Base-by-base conservation (phyloP, 2,113 vertebrate species). In the Sylvilagus bachmani region DNA sequence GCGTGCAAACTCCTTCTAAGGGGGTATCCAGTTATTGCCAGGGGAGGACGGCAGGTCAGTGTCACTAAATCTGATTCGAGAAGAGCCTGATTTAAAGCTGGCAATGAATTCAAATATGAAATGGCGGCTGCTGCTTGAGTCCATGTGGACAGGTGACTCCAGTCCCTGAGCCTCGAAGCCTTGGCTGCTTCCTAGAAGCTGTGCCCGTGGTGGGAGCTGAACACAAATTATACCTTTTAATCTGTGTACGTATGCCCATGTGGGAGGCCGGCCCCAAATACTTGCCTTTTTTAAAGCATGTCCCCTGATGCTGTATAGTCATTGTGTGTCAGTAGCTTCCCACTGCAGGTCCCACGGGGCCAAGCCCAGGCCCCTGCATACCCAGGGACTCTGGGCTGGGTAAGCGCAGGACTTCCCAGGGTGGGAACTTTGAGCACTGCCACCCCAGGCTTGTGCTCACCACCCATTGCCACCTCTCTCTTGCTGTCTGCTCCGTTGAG, bases 341-440 rank as follows among this genome's bases (percentile, higher is more conserved):
- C 78, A 9, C 0, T 31, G 25, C 29, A 71, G 51, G 5, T 21
- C 2, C 8, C 6, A 14, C 8, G 1, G 19, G 16, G 6, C 12
- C 62, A 61, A 24, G 31, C 25, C 24, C 3, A 66, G 38, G 62
- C 38, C 10, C 17, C 27, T 2, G 12, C 10, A 4, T 6, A 16
- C 0, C 58, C 3, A 4, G 1, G n/a, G 17, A 17, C 4, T 2
- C 31, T 19, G 0, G 0, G 0, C 33, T 10, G 29, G 49, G 12
- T 27, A 71, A 25, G 33, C 7, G 14, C 1, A 1, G 0, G 4
- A 49, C 25, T 64, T 51, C 77, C 4, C 9, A 29, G 4, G 1
- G 25, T 21, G 17, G 24, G 38, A 21, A 5, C 12, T 8, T 27
- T 22, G n/a, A 9, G 9, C 27, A 12, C 2, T 16, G 1, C 25